phyloP scores from a whole-genome alignment of 2,797 vertebrate genomes.

The Hephaestus fuliginosus region DNA sequence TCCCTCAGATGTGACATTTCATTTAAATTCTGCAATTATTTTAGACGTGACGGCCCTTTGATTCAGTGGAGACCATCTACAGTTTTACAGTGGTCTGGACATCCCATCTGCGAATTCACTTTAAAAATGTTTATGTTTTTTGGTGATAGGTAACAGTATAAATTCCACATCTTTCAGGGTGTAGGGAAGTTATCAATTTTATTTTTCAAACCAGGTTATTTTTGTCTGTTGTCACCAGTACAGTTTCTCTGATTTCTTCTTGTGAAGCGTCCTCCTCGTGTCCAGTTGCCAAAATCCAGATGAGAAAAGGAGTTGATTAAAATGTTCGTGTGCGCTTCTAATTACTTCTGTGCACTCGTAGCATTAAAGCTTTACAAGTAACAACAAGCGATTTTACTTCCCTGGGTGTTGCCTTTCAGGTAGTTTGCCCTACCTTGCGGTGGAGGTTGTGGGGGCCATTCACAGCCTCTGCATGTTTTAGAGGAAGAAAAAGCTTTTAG shows the following conservation, averaged over 20 bases:
- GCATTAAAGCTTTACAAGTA: not conserved
- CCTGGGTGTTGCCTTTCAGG: not conserved
- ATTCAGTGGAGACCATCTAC: not conserved
- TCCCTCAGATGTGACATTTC: too few species aligned
- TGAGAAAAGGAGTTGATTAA: not conserved
- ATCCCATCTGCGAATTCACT: not conserved
- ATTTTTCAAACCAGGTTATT: not conserved
- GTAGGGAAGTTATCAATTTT: not conserved
- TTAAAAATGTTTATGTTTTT: not conserved
- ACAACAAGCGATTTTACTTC: not conserved
- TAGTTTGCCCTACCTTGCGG: not conserved
- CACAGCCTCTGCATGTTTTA: not conserved
- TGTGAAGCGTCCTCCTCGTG: conserved; percentile 3
- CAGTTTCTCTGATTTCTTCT: not conserved
- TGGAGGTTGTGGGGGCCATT: not conserved
- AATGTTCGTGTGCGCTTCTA: not conserved
- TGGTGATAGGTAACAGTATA: not conserved
- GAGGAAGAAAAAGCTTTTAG: not conserved
- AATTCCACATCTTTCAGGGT: not conserved
- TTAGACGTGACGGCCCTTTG: not conserved
- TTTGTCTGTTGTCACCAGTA: not conserved
- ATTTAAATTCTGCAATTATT: not conserved
- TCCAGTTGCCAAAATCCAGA: conserved; percentile 2
- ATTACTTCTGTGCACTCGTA: not conserved
- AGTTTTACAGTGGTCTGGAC: not conserved